These are phyloP conservation scores for Chaetophractus vellerosus DNA, from an alignment of 2,797 vertebrate genomes.

Conservation along the genomic window DNA sequence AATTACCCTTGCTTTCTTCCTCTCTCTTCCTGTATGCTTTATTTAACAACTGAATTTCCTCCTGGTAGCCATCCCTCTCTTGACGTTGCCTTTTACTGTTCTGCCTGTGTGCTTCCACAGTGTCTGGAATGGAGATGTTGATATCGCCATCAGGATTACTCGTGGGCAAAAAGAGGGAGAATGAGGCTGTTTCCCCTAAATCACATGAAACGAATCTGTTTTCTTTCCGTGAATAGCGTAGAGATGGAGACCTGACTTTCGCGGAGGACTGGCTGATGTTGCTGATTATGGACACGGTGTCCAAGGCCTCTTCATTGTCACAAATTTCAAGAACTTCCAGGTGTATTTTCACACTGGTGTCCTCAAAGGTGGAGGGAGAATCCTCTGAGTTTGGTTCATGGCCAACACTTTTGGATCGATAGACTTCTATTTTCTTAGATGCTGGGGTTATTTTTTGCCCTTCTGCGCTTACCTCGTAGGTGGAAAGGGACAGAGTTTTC, in stretches of 20 bases:
- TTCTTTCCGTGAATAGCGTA: conserved; percentile 97
- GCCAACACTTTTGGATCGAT: conserved; percentile 98
- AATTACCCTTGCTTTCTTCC: conserved; percentile 72
- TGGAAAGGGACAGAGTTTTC: conserved; percentile 97
- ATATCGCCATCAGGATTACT: conserved; percentile 93
- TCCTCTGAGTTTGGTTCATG: conserved; percentile 96
- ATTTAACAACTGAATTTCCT: conserved; percentile 98
- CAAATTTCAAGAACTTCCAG: conserved; percentile 99
- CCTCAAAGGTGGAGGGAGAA: conserved; percentile 88
- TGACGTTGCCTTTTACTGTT: conserved; percentile 94
- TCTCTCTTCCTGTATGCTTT: conserved; percentile 94
- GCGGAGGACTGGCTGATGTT: conserved; percentile 99
- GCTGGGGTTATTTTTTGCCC: conserved; percentile 95
- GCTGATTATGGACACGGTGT: conserved; percentile 98
- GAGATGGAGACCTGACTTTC: conserved; percentile 96
- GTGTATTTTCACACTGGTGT: conserved; percentile 98
- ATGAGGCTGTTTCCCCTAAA: conserved; percentile 97
- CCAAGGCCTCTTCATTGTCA: conserved; percentile 97
- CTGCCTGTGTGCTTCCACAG: conserved; percentile 97
- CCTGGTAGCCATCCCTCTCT: conserved; percentile 94
- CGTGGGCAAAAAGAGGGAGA: conserved; percentile 96
- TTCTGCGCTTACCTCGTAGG: conserved; percentile 97
- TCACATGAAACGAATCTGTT: conserved; percentile 99
- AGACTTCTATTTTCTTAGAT: conserved; percentile 97
- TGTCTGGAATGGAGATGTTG: conserved; percentile 98